These are phyloP conservation scores for Bimastos eiseni DNA, from an alignment of 2,888 invertebrate genomes.

Conservation along the genomic window DNA sequence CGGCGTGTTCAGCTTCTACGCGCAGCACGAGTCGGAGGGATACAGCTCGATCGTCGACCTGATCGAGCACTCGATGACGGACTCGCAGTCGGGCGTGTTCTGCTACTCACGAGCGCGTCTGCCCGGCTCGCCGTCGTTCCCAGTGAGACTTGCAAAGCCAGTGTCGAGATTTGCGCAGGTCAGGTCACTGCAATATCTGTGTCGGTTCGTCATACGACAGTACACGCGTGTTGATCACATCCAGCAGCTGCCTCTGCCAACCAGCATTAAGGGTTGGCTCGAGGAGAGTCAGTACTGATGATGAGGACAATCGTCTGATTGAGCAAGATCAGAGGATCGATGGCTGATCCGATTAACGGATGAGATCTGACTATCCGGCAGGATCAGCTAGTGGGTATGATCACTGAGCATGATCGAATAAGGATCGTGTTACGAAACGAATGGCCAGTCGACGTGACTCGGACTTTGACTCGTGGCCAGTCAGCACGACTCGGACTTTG, in stretches of 20 bases:
- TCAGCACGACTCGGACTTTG: not conserved
- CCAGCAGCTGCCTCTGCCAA: conserved; percentile 72
- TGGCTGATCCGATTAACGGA: not conserved
- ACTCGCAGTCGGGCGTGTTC: conserved; percentile 73
- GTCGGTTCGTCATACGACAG: conserved; percentile 75
- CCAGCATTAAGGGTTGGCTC: conserved; percentile 62
- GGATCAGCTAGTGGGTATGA: not conserved
- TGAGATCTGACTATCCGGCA: conserved; percentile 13
- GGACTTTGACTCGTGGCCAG: not conserved
- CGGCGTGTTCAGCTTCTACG: conserved; percentile 67
- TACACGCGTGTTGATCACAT: conserved; percentile 73
- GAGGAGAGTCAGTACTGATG: conserved; percentile 59
- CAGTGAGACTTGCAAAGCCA: conserved; percentile 75
- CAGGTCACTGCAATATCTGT: conserved; percentile 74
- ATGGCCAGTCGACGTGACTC: not conserved
- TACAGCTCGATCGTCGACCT: conserved; percentile 71
- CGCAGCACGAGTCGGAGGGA: conserved; percentile 61
- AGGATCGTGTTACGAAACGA: not conserved
- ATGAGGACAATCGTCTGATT: not conserved
- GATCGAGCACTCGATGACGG: conserved; percentile 75
- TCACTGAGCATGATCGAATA: not conserved
- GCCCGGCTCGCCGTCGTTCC: conserved; percentile 73
- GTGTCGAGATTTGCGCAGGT: conserved; percentile 75
- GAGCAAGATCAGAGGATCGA: not conserved
- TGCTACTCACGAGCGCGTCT: conserved; percentile 74